Conservation (phyloP, 2,888 invertebrate species). For the Campoplex capitator region DNA sequence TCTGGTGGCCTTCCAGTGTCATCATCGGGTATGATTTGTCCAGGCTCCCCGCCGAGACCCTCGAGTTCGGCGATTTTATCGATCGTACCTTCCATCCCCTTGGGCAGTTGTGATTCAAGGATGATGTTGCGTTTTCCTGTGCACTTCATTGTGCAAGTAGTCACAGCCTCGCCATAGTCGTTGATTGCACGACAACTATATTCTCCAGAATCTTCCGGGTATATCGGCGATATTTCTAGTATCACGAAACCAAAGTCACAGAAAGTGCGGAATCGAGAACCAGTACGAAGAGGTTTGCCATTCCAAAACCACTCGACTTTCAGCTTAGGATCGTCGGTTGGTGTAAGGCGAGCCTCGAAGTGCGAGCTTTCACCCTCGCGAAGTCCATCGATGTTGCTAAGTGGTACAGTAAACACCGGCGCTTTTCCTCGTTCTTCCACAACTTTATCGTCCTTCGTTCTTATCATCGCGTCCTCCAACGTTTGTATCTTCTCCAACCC, state of each 20-base stretch:
- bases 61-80: constrained; percentile 96
- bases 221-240: constrained; percentile 98
- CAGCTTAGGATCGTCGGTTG: constrained; percentile 95
- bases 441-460: constrained; percentile 89
- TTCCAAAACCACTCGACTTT: constrained; percentile 98
- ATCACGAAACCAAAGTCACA: constrained; percentile 99
- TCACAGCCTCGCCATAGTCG: constrained; percentile 96
- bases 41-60: constrained; percentile 91
- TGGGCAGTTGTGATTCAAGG: constrained; percentile 95
- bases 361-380: constrained; percentile 97
- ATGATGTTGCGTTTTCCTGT: constrained; percentile 96
- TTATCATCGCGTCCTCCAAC: constrained; percentile 95
- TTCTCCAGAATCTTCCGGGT: constrained; percentile 98
- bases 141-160: constrained; percentile 94
- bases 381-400: constrained; percentile 94
- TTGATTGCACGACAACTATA: constrained; percentile 95
- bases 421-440: constrained; percentile 93
- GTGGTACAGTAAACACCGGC: constrained; percentile 95
- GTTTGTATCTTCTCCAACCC: constrained; percentile 97
- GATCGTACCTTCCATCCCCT: constrained; percentile 97
- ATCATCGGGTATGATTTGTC: constrained; percentile 90
- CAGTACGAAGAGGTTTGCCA: constrained; percentile 94
- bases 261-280: constrained; percentile 97
- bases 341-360: constrained; percentile 95
- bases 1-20: constrained; percentile 95